These are phyloP conservation scores for Dasysyrphus albostriatus DNA, from an alignment of 2,888 invertebrate genomes.

Conservation along the genomic window DNA sequence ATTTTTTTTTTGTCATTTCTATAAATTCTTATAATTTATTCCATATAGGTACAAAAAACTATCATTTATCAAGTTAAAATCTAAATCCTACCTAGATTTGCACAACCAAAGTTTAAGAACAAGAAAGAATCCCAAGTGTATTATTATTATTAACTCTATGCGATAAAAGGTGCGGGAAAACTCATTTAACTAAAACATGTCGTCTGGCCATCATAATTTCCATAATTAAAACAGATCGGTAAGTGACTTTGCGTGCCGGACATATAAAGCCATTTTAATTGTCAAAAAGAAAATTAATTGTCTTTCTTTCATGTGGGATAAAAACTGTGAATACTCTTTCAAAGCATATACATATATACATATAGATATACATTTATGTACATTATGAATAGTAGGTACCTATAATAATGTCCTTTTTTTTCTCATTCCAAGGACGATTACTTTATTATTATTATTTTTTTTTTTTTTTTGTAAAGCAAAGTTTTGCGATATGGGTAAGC, in stretches of 20 bases:
- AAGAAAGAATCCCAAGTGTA: neutral
- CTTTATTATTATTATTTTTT: slow-evolving; percentile 10
- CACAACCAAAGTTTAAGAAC: neutral
- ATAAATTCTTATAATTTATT: slow-evolving; percentile 23
- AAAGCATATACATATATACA: neutral
- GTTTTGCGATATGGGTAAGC: slow-evolving; percentile 60
- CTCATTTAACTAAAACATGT: slow-evolving; percentile 76
- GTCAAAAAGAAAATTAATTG: slow-evolving; percentile 75
- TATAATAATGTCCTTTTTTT: slow-evolving; percentile 28
- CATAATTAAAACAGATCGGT: slow-evolving; percentile 76
- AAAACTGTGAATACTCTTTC: slow-evolving; percentile 9
- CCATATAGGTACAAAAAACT: neutral
- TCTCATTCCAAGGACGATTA: slow-evolving; percentile 48
- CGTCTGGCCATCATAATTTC: slow-evolving; percentile 75
- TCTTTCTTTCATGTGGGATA: slow-evolving; percentile 52
- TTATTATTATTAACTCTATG: neutral
- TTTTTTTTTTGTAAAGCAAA: slow-evolving; percentile 36
- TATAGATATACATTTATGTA: neutral
- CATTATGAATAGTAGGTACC: neutral
- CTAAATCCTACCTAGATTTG: slow-evolving; percentile 22
- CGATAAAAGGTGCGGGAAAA: slow-evolving; percentile 71
- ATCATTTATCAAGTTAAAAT: slow-evolving; percentile 24
- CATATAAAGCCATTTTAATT: slow-evolving; percentile 76
- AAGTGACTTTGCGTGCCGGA: slow-evolving; percentile 75
- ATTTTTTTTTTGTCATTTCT: neutral